Conservation (phyloP, 37 sponge, comb jelly and placozoan species). For the Hormiphora californensis region DNA sequence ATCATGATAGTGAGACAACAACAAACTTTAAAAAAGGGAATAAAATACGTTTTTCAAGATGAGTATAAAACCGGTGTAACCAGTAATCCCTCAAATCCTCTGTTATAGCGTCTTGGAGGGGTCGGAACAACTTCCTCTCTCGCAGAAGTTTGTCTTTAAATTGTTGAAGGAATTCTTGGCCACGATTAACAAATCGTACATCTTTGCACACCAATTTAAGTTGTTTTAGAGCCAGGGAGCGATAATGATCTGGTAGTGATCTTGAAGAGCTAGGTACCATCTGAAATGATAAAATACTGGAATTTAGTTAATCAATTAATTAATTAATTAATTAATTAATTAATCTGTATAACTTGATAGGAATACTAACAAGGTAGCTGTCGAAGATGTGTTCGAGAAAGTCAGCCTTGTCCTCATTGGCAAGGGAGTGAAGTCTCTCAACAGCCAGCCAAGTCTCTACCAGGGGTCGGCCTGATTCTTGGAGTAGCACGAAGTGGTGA, state of each 20-base stretch:
- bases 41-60: not conserved
- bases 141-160: slow-evolving; percentile 36
- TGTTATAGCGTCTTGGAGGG: not conserved
- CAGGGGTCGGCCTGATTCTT: not conserved
- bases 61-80: not conserved
- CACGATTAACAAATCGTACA: slow-evolving; percentile 8
- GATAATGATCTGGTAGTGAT: not conserved
- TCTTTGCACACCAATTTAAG: not conserved
- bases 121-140: not conserved
- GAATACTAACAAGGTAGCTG: not conserved
- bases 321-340: not conserved
- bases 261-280: not conserved
- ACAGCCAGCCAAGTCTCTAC: slow-evolving; percentile 32
- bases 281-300: slow-evolving; percentile 27
- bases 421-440: slow-evolving; percentile 6
- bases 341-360: too few relatives aligned
- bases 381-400: not conserved
- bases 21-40: too few relatives aligned
- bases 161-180: not conserved
- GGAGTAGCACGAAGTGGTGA: not conserved
- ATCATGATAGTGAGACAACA: too few relatives aligned
- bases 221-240: not conserved
- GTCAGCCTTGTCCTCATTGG: not conserved
- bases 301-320: not conserved
- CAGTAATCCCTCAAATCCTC: slow-evolving; percentile 22